Evolutionary conservation across 2,888 invertebrate genomes (phyloP), one percentile per base, ranked within the genome.

Genomic region (Rotaria socialis): DNA sequence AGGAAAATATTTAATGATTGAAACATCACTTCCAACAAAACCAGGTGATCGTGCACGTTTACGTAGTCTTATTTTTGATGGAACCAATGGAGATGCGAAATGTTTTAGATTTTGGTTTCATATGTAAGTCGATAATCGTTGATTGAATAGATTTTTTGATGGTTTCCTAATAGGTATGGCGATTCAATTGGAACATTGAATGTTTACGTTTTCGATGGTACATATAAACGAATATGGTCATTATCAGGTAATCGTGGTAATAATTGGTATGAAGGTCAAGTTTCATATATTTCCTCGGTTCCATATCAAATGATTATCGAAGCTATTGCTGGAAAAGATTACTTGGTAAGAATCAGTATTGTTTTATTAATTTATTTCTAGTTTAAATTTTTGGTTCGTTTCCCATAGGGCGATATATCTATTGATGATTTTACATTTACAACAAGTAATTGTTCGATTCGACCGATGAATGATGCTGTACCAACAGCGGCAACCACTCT

Each of bases 31-130:
- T 0, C 55, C 55, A 84, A 84, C 84, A 52, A 22, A 16, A 41
- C 41, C 22, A 27, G 90, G 89, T 6, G 89, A 90, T 84, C 88
- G 88, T 80, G 89, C 89, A 8, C 86, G 89, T 85, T 87, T 89
- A 47, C 87, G 88, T 41, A 89, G 89, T 85, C 88, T 88, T 16
- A 85, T 86, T 52, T 88, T 88, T 84, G 85, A 85, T 35, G 87
- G 88, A 55, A 86, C 86, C n/a, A 58, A 24, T 35, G 87, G 87
- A 19, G 55, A 55, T 10, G 88, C 87, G 41, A 86, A 89, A 52
- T 89, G 89, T 87, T 88, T 89, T 1, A 86, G 88, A 86, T 90
- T 89, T 85, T 90, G 88, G 88, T 90, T 89, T 85, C 89, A 90
- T 85, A 89, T 90, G 56, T 84, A 84, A 52, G 84, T 56, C 35